These are phyloP conservation scores for Martes martes DNA, from an alignment of 2,113 vertebrate species.

Conservation along the genomic window DNA sequence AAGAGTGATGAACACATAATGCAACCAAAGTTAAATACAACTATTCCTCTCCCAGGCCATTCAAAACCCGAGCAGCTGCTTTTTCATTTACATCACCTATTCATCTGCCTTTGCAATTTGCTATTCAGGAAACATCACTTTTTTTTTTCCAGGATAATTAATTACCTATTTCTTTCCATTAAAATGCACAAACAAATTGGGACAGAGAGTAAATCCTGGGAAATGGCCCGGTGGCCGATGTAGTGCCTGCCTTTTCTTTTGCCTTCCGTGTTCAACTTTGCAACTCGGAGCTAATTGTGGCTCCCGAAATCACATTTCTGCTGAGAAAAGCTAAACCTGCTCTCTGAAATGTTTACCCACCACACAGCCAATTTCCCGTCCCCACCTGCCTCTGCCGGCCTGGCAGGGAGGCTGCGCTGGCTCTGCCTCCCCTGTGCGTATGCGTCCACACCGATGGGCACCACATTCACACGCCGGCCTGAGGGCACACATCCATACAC, in stretches of 20 bases:
- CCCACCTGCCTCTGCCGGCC: background rate
- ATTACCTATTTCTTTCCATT: constrained; percentile 59
- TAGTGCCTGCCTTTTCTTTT: background rate
- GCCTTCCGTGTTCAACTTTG: background rate
- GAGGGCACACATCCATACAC: background rate
- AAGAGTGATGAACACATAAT: background rate
- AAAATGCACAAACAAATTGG: constrained; percentile 47
- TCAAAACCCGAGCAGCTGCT: constrained; percentile 12
- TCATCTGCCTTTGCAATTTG: constrained; percentile 42
- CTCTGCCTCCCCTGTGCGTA: background rate
- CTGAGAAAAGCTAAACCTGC: constrained; percentile 23
- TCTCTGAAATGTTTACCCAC: background rate
- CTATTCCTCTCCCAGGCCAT: background rate
- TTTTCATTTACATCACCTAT: background rate
- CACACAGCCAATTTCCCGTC: background rate
- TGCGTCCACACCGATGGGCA: background rate
- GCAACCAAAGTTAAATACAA: background rate
- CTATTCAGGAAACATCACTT: constrained; percentile 50
- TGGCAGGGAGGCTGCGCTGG: background rate
- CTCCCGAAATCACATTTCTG: constrained; percentile 27
- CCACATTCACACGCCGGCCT: rapidly evolving
- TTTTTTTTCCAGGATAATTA: constrained; percentile 9
- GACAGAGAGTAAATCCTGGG: background rate
- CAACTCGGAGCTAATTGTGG: constrained; percentile 32
- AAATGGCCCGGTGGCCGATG: background rate